Percentiles rank a stretch among this genome's conserved stretches.
These are phyloP conservation scores for Hyalella azteca DNA, from an alignment of 2,888 invertebrate genomes.

Conservation along the genomic window DNA sequence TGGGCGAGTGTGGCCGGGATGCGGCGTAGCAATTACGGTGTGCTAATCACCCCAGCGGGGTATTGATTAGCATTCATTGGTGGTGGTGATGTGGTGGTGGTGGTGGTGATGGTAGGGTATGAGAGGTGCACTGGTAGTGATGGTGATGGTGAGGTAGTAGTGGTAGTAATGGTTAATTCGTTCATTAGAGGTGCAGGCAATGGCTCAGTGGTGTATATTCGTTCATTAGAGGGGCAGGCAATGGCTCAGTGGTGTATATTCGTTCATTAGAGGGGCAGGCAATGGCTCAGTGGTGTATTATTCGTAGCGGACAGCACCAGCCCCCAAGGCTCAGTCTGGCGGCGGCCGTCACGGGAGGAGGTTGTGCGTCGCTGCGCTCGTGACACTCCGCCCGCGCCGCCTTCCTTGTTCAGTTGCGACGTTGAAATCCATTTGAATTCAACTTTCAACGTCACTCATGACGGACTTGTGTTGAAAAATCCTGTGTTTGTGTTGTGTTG, in stretches of 20 bases:
- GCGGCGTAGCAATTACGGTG: not conserved
- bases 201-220: not conserved
- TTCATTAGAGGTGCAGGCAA: not conserved
- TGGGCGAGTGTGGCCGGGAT: not conserved
- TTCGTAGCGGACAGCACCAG: not conserved
- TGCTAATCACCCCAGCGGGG: not conserved
- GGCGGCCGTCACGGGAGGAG: not conserved
- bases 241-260: not conserved
- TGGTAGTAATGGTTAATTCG: not conserved
- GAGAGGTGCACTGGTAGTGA: not conserved
- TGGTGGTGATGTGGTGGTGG: not conserved
- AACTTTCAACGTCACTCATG: not conserved
- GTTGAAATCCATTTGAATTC: not conserved
- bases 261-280: not conserved
- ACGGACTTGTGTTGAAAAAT: not conserved
- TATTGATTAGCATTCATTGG: not conserved
- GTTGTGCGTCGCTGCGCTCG: not conserved
- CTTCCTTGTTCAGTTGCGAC: not conserved
- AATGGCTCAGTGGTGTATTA: not conserved
- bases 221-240: not conserved
- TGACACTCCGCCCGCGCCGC: not conserved
- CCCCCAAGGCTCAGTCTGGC: constrained; percentile 22
- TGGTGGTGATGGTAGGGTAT: not conserved
- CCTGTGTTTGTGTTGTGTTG: not conserved
- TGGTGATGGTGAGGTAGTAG: not conserved